Evolutionary conservation across 2,797 vertebrate genomes (phyloP).

Genomic region (Gallinago nigripennis): DNA sequence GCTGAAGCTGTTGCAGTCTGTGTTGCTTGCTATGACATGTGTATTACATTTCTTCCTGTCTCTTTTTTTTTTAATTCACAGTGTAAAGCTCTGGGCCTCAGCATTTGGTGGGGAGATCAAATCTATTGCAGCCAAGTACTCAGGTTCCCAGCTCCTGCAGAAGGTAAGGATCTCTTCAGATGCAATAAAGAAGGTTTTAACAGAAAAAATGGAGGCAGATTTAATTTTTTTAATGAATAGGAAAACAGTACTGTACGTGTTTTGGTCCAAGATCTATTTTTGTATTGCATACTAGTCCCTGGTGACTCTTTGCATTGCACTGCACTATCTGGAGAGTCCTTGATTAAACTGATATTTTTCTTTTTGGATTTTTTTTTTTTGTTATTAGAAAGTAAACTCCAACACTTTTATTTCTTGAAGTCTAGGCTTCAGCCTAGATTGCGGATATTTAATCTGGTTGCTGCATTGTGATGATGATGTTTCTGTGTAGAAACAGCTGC

Average conservation of each 20-base stretch:
- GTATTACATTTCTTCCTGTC: constrained; percentile 67
- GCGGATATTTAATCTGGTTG: constrained; percentile 12
- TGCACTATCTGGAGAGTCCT: constrained; percentile 55
- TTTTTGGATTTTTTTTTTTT: constrained; percentile 64
- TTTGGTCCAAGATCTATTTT: constrained; percentile 58
- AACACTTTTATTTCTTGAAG: constrained; percentile 49
- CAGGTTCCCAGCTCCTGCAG: constrained; percentile 97
- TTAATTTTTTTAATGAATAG: constrained; percentile 67
- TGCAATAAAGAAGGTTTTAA: constrained; percentile 44
- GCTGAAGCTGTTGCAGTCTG: constrained; percentile 39
- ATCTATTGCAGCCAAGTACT: constrained; percentile 98
- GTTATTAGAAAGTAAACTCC: constrained; percentile 54
- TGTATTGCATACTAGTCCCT: constrained; percentile 21
- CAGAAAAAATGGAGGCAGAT: constrained; percentile 75
- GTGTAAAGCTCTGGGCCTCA: constrained; percentile 98
- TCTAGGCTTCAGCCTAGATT: constrained; percentile 49
- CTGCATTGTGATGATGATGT: constrained; percentile 12
- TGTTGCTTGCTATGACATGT: constrained; percentile 53
- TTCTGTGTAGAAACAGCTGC: constrained; percentile 62
- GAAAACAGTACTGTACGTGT: constrained; percentile 41
- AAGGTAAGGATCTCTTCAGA: constrained; percentile 85
- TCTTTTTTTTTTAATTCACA: constrained; percentile 55
- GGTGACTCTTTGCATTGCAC: constrained; percentile 41
- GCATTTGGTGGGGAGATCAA: constrained; percentile 98
- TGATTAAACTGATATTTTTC: constrained; percentile 66